Base-by-base conservation (phyloP, 2,113 vertebrate species). In the Zapornia atra region DNA sequence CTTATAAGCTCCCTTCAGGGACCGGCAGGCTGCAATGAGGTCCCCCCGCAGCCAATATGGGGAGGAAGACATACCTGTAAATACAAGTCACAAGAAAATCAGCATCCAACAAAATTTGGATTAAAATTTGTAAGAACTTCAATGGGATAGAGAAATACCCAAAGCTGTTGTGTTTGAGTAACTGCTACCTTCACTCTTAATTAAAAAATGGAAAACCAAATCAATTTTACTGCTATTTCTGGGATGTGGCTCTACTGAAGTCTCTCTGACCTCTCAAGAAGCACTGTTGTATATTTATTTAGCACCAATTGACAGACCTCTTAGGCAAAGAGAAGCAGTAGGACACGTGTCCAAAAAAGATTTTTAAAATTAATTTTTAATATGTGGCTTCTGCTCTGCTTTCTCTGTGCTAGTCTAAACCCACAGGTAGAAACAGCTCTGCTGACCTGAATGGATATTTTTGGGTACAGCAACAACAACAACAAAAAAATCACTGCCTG, bases 281-380 rank as follows among this genome's bases (percentile, higher is more conserved):
- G 26, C 15, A 19, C 66, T n/a, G 18, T 9, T 56, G 28, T 57
- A 5, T 28, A 22, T 65, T 83, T 15, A 31, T 26, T 65, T 4
- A 7, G 54, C 78, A 68, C 28, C 28, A 36, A 56, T 7, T 1
- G 33, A 33, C 84, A 84, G 50, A 33, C 19, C 13, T 53, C 33
- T 69, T 57, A 28, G 60, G 60, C 33, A 69, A 57, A 56, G 29
- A 11, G 19, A 54, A 92, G n/a, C 10, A 60, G 19, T 5, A n/a
- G 17, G 34, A 61, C 0, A 0, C 6, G 1, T 21, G 40, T 50
- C 57, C 65, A 68, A 40, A 82, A 86, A 44, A 6, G 14, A 42
- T 56, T 89, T 82, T 72, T 53, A 66, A 86, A 77, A 40, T 72
- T n/a, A 68, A 72, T 82, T 94, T 89, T 86, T 89, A 40, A 82